Percentiles rank a stretch among this genome's conserved stretches.
Evolutionary conservation across 2,888 invertebrate species (phyloP).

Genomic region (Antheraea yamamai): DNA sequence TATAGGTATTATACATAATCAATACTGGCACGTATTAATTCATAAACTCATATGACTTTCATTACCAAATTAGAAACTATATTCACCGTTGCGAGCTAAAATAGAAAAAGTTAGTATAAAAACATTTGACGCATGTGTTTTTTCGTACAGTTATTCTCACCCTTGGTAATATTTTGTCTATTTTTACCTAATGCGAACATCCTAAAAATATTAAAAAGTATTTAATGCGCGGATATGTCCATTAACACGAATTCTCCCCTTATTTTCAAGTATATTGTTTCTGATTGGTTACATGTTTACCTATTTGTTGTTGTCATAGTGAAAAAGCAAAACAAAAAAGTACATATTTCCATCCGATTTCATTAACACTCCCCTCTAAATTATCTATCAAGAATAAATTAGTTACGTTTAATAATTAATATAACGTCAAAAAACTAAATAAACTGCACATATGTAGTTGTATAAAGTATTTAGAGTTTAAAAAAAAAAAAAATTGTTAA

Average conservation of each 20-base stretch:
- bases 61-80: neutral
- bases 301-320: neutral
- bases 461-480: too few relatives aligned
- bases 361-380: too few relatives aligned
- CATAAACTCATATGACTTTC: neutral
- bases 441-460: too few relatives aligned
- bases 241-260: constrained; percentile 66
- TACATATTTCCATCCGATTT: neutral
- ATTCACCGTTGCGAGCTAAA: neutral
- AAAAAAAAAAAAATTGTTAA: too few relatives aligned
- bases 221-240: constrained; percentile 75
- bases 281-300: constrained; percentile 58
- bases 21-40: neutral
- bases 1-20: neutral
- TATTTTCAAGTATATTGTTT: constrained; percentile 57
- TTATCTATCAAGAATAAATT: too few relatives aligned
- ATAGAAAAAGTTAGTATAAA: constrained; percentile 27
- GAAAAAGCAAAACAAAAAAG: neutral
- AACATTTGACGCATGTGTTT: constrained; percentile 42
- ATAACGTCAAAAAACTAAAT: too few relatives aligned
- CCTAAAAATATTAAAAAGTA: constrained; percentile 79
- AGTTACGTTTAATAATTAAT: too few relatives aligned
- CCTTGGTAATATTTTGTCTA: constrained; percentile 60
- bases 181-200: constrained; percentile 63
- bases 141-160: constrained; percentile 51